Evolutionary conservation across 2,113 vertebrate genomes (phyloP).

Genomic region (Sakesphorus luctuosus): DNA sequence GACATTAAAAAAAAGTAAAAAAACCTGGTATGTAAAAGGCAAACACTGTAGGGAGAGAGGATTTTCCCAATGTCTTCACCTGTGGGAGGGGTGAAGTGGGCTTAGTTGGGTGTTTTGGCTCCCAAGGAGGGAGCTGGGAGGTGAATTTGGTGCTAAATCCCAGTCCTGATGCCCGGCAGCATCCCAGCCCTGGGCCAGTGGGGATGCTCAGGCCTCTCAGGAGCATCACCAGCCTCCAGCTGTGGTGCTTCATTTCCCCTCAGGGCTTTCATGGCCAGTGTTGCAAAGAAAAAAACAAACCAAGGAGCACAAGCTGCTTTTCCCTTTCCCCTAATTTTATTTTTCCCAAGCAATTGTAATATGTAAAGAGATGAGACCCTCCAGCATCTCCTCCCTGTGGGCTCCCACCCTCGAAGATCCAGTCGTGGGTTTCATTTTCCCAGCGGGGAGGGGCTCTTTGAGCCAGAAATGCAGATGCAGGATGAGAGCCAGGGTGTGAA

Average conservation of each 20-base stretch:
- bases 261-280: not conserved
- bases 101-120: not conserved
- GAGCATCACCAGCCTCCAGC: not conserved
- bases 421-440: not conserved
- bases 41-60: not conserved
- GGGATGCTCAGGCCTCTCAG: not conserved
- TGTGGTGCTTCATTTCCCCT: not conserved
- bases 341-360: not conserved
- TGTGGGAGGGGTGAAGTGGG: fast-evolving
- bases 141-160: not conserved
- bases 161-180: not conserved
- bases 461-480: fast-evolving
- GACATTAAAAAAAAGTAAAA: not conserved
- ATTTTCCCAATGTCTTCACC: not conserved
- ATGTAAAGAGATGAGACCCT: fast-evolving
- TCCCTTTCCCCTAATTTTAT: not conserved
- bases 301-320: not conserved
- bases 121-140: not conserved
- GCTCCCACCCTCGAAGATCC: not conserved
- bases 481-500: not conserved
- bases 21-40: not conserved
- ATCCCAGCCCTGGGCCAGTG: not conserved
- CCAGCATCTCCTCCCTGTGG: not conserved
- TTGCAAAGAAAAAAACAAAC: not conserved
- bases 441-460: not conserved